Percentiles rank a stretch among this genome's conserved stretches.
Evolutionary conservation across 2,888 invertebrate genomes (phyloP).

Genomic region (Sympetrum striolatum): DNA sequence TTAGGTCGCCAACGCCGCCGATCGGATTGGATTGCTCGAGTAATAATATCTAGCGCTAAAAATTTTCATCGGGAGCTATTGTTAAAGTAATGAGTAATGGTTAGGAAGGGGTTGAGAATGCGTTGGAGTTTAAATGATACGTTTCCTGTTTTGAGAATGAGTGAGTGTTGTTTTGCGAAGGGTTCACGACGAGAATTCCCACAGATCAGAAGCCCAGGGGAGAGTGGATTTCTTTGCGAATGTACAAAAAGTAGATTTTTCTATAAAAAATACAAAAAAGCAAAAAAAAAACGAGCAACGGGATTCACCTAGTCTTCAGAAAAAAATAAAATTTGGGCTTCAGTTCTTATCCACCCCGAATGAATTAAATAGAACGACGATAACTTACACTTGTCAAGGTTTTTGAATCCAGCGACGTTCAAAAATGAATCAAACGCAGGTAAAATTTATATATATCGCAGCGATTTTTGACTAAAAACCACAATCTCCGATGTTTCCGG

Average conservation of each 20-base stretch:
- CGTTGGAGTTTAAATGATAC: background rate
- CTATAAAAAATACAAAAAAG: background rate
- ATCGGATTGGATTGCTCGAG: background rate
- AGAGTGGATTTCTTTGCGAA: conserved; percentile 22
- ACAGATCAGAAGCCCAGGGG: background rate
- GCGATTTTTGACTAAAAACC: background rate
- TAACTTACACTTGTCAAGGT: background rate
- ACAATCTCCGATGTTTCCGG: background rate
- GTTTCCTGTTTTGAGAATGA: conserved; percentile 23
- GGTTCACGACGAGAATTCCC: background rate
- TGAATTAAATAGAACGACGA: background rate
- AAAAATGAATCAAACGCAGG: background rate
- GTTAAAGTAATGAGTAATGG: background rate
- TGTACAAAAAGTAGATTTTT: conserved; percentile 25
- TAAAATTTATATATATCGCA: background rate
- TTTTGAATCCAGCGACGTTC: background rate
- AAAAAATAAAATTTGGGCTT: background rate
- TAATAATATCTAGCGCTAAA: background rate
- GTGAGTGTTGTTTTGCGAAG: conserved; percentile 4
- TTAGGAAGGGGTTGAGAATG: background rate
- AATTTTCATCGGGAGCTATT: conserved; percentile 1
- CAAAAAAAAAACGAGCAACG: background rate
- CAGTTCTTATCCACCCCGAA: background rate
- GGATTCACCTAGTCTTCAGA: conserved; percentile 20
- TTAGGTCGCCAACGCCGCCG: background rate